These are phyloP conservation scores for Watersipora subatra DNA, from an alignment of 1,140 invertebrate species.

Conservation along the genomic window DNA sequence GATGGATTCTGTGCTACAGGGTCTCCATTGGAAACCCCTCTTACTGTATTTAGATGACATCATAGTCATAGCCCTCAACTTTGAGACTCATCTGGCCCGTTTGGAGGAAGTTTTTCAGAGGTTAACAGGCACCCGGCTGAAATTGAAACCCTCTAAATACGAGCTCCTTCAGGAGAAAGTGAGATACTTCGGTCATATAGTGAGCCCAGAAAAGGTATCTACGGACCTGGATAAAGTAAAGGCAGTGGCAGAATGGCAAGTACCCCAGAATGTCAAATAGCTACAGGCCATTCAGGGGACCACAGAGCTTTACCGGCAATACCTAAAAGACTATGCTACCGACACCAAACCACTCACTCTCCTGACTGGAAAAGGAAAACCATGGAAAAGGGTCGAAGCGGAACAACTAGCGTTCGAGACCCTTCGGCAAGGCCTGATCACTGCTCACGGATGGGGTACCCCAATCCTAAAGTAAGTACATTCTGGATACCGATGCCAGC, in stretches of 20 bases:
- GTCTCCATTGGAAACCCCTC: background rate
- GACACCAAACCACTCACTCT: constrained; percentile 10
- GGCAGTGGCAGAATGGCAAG: no score
- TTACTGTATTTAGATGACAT: constrained; percentile 10
- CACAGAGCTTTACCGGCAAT: constrained; percentile 5
- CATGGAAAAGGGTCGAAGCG: constrained; percentile 3
- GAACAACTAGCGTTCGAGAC: constrained; percentile 5
- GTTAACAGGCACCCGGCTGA: no score
- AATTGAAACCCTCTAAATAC: no score
- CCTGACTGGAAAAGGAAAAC: constrained; percentile 8
- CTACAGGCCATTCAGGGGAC: constrained; percentile 12
- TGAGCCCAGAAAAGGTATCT: background rate
- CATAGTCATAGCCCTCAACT: constrained; percentile 8
- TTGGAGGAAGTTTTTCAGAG: no score
- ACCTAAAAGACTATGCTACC: no score
- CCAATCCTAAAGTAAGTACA: constrained; percentile 10
- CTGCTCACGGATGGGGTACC: constrained; percentile 10
- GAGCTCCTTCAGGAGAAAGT: no score
- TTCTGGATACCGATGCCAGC: no score
- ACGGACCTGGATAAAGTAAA: no score
- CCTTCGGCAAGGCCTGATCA: constrained; percentile 6
- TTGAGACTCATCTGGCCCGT: constrained; percentile 16
- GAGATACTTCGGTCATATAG: constrained; percentile 1
- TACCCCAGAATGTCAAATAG: no score
- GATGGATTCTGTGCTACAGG: constrained; percentile 13